These are phyloP conservation scores for Apistogramma diplotaenia DNA, from an alignment of 2,113 vertebrate genomes.

Conservation along the genomic window DNA sequence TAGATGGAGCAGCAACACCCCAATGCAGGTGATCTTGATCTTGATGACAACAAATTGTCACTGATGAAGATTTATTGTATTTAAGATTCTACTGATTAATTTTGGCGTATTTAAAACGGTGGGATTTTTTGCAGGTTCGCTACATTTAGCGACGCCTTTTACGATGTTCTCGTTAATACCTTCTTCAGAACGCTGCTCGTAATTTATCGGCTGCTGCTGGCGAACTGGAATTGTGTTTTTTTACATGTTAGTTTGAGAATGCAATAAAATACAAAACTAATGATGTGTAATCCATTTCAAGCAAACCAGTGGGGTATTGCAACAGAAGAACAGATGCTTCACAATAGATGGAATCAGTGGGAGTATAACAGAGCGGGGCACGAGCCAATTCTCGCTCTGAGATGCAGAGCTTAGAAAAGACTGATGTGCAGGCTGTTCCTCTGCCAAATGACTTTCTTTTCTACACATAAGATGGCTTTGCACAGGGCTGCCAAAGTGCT, in stretches of 20 bases:
- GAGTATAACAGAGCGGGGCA: constrained; percentile 45
- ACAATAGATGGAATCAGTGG: constrained; percentile 46
- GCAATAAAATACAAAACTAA: constrained; percentile 4
- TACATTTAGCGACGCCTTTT: not conserved
- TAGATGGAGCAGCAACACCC: not conserved
- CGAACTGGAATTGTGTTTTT: not conserved
- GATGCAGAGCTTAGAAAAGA: constrained; percentile 56
- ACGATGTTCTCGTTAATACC: not conserved
- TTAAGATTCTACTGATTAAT: not conserved
- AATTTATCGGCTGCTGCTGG: constrained; percentile 5
- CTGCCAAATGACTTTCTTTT: constrained; percentile 26
- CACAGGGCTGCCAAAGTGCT: not conserved
- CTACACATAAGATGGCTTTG: not conserved
- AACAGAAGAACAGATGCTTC: constrained; percentile 49
- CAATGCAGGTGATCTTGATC: not conserved
- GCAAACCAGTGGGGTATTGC: constrained; percentile 23
- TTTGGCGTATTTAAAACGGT: not conserved
- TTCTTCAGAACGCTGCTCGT: not conserved
- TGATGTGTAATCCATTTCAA: constrained; percentile 21
- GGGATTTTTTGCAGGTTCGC: not conserved
- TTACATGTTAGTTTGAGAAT: not conserved
- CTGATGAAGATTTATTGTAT: not conserved
- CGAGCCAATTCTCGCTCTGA: constrained; percentile 35
- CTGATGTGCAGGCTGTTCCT: constrained; percentile 3
- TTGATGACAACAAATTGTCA: not conserved